These are phyloP conservation scores for Neria commutata DNA, from an alignment of 2,888 invertebrate species.

Conservation along the genomic window DNA sequence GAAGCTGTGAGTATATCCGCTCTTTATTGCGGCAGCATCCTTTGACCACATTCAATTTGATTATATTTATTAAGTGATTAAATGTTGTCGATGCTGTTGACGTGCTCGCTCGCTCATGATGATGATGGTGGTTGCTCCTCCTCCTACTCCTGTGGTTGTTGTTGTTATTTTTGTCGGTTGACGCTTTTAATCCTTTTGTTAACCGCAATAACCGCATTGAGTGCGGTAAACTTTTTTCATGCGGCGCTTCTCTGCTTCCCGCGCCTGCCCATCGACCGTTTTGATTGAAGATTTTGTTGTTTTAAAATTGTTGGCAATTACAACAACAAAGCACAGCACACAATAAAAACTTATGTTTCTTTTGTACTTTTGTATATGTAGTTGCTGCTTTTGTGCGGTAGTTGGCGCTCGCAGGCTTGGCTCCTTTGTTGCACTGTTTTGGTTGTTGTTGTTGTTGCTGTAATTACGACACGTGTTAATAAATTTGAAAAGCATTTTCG, in stretches of 20 bases:
- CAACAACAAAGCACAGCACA: too few species aligned
- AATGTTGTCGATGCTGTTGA: slow-evolving; percentile 50
- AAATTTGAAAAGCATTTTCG: not conserved
- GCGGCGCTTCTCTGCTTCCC: not conserved
- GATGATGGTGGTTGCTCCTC: not conserved
- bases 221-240: slow-evolving; percentile 39
- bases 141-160: slow-evolving; percentile 14
- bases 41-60: slow-evolving; percentile 59
- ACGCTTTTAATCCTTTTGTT: slow-evolving; percentile 42
- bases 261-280: slow-evolving; percentile 1
- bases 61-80: slow-evolving; percentile 61
- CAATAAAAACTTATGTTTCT: not conserved
- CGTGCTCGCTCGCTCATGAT: not conserved
- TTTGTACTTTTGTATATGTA: not conserved
- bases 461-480: not conserved
- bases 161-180: slow-evolving; percentile 28
- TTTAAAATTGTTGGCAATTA: too few species aligned
- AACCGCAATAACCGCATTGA: slow-evolving; percentile 36
- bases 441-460: not conserved
- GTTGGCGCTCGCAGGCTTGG: not conserved
- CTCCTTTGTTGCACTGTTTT: not conserved
- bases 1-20: not conserved
- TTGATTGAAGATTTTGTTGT: not conserved
- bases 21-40: not conserved
- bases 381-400: not conserved